Conservation (phyloP, 1,140 invertebrate genomes). For the Colletes gigas region DNA sequence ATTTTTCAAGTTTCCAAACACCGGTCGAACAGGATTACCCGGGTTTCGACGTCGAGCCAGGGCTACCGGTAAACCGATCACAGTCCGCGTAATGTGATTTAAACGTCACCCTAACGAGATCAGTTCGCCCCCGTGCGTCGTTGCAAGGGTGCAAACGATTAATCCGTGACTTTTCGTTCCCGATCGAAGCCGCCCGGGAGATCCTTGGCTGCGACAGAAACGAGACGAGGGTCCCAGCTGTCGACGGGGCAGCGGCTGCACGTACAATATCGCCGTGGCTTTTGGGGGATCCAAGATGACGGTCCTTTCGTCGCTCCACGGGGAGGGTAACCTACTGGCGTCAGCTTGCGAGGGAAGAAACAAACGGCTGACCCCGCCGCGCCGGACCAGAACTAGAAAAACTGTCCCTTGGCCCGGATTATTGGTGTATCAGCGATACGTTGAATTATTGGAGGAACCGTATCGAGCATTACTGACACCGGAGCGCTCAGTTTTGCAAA, state of each 20-base stretch:
- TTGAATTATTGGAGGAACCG: not conserved
- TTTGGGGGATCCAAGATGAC: conserved; percentile 66
- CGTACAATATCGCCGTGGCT: conserved; percentile 66
- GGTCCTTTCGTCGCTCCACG: conserved; percentile 57
- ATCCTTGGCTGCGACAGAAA: conserved; percentile 13
- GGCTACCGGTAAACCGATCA: conserved; percentile 32
- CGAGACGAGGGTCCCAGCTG: conserved; percentile 58
- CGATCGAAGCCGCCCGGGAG: not conserved
- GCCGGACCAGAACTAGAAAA: conserved; percentile 31
- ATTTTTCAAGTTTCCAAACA: too few relatives aligned
- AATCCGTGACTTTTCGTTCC: conserved; percentile 64
- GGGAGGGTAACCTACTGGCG: conserved; percentile 48
- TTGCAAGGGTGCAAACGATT: conserved; percentile 53
- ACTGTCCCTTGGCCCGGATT: conserved; percentile 37
- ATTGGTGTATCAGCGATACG: conserved; percentile 40
- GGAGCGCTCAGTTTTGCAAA: too few relatives aligned
- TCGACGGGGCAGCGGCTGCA: conserved; percentile 64
- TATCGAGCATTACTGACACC: too few relatives aligned
- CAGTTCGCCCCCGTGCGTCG: conserved; percentile 7
- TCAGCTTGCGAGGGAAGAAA: conserved; percentile 63
- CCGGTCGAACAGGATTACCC: too few relatives aligned
- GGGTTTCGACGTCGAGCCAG: not conserved
- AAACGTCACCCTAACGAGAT: conserved; percentile 62
- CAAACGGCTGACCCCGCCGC: conserved; percentile 51
- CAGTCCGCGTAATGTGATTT: conserved; percentile 52